Conservation (phyloP, 2,888 invertebrate species). For the Tubulanus polymorphus region DNA sequence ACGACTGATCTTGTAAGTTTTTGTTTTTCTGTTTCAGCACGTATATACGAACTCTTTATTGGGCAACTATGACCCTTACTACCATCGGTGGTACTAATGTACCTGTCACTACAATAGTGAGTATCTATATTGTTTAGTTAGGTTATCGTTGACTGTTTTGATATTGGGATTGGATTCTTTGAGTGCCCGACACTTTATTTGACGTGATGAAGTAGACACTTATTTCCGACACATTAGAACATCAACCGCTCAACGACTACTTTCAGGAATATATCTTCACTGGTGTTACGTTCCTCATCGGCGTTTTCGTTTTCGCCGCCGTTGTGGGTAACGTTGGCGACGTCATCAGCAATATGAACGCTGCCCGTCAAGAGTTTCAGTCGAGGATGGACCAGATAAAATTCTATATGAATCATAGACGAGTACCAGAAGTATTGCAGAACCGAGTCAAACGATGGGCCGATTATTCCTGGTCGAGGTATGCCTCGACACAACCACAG, state of each 20-base stretch:
- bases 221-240: neutral
- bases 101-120: neutral
- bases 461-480: slow-evolving; percentile 47
- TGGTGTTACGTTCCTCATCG: slow-evolving; percentile 44
- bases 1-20: slow-evolving; percentile 41
- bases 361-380: slow-evolving; percentile 44
- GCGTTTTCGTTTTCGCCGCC: slow-evolving; percentile 49
- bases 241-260: neutral
- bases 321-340: slow-evolving; percentile 51
- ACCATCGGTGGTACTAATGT: neutral
- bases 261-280: slow-evolving; percentile 48
- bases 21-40: neutral
- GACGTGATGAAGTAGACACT: neutral
- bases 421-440: slow-evolving; percentile 40
- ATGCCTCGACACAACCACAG: neutral
- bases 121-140: neutral
- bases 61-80: neutral
- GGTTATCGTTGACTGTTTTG: neutral
- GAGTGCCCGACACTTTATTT: no score
- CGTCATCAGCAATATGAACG: slow-evolving; percentile 50
- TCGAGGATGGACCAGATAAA: slow-evolving; percentile 49
- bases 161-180: no score
- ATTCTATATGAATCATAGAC: slow-evolving; percentile 40
- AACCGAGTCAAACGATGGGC: slow-evolving; percentile 47
- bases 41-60: neutral